A percentile compares a stretch with the other conserved stretches of the same genome.
phyloP scores from a whole-genome alignment of 2,888 invertebrate genomes.

The Limnephilus lunatus region DNA sequence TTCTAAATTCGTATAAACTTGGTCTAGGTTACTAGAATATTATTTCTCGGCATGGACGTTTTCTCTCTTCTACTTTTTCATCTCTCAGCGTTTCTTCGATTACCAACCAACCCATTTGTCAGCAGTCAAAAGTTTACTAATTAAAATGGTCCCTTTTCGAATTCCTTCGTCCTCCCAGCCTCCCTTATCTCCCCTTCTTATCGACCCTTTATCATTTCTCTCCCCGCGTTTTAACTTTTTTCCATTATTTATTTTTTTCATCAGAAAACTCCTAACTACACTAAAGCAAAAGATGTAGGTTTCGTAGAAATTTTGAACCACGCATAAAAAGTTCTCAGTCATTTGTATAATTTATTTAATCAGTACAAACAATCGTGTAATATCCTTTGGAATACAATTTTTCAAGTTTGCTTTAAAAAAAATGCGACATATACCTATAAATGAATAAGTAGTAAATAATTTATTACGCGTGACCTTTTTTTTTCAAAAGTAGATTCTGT shows the following conservation, averaged over 20 bases:
- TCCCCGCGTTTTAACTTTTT: neutral
- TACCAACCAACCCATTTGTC: constrained; percentile 24
- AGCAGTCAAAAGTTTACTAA: constrained; percentile 35
- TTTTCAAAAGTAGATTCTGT: neutral
- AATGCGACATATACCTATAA: neutral
- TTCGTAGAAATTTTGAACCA: neutral
- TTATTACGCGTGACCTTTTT: neutral
- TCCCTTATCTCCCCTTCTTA: neutral
- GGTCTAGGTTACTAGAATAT: neutral
- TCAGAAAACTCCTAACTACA: neutral
- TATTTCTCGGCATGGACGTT: neutral
- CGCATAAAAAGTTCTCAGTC: neutral
- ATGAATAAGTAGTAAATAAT: neutral
- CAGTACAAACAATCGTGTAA: neutral
- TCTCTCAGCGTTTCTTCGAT: constrained; percentile 27
- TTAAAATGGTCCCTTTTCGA: constrained; percentile 36
- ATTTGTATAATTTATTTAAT: neutral
- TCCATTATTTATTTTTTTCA: constrained; percentile 13
- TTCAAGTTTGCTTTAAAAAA: neutral
- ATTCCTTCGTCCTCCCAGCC: neutral
- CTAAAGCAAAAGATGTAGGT: neutral
- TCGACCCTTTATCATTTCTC: neutral
- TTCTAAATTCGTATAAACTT: neutral
- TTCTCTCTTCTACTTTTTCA: neutral
- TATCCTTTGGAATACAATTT: neutral